Conservation (phyloP, 2,888 invertebrate genomes). For the Papilio elwesi region DNA sequence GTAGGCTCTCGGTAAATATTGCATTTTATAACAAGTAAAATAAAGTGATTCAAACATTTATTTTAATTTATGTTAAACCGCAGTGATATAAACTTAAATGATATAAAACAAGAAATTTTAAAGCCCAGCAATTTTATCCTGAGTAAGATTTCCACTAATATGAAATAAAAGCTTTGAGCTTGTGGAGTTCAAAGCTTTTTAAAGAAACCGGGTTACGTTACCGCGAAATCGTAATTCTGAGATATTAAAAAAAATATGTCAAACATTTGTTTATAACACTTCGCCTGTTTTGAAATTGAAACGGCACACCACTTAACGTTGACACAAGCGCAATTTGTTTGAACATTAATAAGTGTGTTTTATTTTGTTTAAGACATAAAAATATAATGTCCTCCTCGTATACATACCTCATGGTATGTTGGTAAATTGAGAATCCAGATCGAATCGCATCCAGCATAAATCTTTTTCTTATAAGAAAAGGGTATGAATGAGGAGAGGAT, state of each 20-base stretch:
- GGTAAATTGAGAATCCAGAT: no score
- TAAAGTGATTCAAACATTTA: neutral
- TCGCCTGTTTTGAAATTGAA: conserved; percentile 24
- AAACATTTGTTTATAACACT: conserved; percentile 34
- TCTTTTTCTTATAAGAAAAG: no score
- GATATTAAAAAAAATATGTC: conserved; percentile 34
- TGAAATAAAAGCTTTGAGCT: conserved; percentile 26
- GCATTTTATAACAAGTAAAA: neutral
- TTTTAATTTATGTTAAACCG: conserved; percentile 1
- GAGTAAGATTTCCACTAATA: conserved; percentile 13
- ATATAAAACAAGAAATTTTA: neutral
- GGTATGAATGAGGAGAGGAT: no score
- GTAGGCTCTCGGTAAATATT: neutral
- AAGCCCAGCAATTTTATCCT: conserved; percentile 8
- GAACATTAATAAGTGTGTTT: conserved; percentile 17
- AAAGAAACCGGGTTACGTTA: conserved; percentile 37
- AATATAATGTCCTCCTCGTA: neutral
- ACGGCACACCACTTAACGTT: conserved; percentile 22
- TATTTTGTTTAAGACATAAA: conserved; percentile 16
- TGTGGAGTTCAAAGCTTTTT: conserved; percentile 23
- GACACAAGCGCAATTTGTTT: conserved; percentile 26
- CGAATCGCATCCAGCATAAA: no score
- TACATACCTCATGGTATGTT: no score
- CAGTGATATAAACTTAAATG: neutral
- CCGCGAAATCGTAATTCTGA: conserved; percentile 34